A percentile compares a stretch with the other conserved stretches of the same genome.
phyloP scores from a whole-genome alignment of 1,140 invertebrate genomes.

The Drosophila kohkoa region DNA sequence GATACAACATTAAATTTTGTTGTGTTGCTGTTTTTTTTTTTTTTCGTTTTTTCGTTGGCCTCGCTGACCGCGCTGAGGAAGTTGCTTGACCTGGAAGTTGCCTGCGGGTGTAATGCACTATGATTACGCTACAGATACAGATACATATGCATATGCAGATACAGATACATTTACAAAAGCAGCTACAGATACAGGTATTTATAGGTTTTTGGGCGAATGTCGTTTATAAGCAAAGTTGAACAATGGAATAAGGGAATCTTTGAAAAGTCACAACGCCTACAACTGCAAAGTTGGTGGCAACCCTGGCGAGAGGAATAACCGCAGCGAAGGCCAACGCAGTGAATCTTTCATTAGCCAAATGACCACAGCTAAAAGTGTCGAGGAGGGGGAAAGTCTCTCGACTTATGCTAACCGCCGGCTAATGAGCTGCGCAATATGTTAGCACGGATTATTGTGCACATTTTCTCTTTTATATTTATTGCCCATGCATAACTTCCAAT shows the following conservation, averaged over 20 bases:
- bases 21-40: too few relatives aligned
- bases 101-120: constrained; percentile 65
- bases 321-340: constrained; percentile 60
- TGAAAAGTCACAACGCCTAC: not conserved
- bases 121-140: constrained; percentile 40
- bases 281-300: not conserved
- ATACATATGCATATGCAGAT: constrained; percentile 16
- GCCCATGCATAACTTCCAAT: constrained; percentile 49
- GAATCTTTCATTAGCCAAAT: constrained; percentile 52
- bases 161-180: not conserved
- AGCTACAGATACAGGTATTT: constrained; percentile 43
- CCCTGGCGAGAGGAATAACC: constrained; percentile 43
- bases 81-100: constrained; percentile 76
- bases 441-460: constrained; percentile 63
- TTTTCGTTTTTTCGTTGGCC: constrained; percentile 21
- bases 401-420: constrained; percentile 44
- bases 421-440: constrained; percentile 76
- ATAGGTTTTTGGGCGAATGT: constrained; percentile 67
- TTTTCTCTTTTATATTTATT: constrained; percentile 64
- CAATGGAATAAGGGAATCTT: not conserved
- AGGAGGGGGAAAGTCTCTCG: not conserved
- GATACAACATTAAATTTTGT: constrained; percentile 25
- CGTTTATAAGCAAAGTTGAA: constrained; percentile 27
- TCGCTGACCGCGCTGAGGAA: constrained; percentile 45
- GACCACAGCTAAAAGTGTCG: constrained; percentile 2